phyloP scores from a whole-genome alignment of 2,888 invertebrate species.

The Vanessa cardui region DNA sequence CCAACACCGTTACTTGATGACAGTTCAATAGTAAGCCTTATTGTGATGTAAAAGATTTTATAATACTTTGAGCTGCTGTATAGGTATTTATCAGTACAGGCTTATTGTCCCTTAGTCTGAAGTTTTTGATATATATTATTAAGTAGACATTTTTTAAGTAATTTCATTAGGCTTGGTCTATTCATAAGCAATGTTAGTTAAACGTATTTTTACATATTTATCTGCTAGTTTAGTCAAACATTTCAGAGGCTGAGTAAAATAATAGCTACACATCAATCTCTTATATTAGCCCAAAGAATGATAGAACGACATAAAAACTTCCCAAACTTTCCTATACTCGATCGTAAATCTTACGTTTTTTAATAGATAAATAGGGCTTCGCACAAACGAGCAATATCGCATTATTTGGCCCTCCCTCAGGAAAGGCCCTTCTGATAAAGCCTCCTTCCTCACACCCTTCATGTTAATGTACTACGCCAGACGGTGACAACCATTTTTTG shows the following conservation, averaged over 20 bases:
- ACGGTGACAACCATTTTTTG: conserved; percentile 83
- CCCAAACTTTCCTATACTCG: conserved; percentile 76
- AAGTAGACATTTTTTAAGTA: neutral
- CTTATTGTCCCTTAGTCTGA: neutral
- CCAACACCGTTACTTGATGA: conserved; percentile 33
- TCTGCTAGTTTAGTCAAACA: neutral
- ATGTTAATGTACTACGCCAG: conserved; percentile 81
- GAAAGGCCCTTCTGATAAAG: conserved; percentile 82
- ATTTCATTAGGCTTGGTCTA: too few species aligned
- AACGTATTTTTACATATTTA: too few species aligned
- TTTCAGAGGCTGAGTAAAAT: conserved; percentile 55
- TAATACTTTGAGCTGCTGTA: neutral
- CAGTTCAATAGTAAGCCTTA: conserved; percentile 30
- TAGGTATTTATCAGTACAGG: neutral
- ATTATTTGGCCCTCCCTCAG: conserved; percentile 82
- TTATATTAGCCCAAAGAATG: conserved; percentile 71
- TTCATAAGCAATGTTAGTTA: too few species aligned
- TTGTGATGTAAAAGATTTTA: conserved; percentile 11
- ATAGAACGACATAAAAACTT: conserved; percentile 79
- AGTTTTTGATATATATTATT: neutral
- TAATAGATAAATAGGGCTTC: conserved; percentile 83
- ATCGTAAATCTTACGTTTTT: conserved; percentile 79
- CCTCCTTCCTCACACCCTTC: conserved; percentile 81
- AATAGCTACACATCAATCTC: conserved; percentile 71
- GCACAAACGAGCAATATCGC: conserved; percentile 83